phyloP scores from a whole-genome alignment of 2,113 vertebrate genomes.

The Meleagris gallopavo region DNA sequence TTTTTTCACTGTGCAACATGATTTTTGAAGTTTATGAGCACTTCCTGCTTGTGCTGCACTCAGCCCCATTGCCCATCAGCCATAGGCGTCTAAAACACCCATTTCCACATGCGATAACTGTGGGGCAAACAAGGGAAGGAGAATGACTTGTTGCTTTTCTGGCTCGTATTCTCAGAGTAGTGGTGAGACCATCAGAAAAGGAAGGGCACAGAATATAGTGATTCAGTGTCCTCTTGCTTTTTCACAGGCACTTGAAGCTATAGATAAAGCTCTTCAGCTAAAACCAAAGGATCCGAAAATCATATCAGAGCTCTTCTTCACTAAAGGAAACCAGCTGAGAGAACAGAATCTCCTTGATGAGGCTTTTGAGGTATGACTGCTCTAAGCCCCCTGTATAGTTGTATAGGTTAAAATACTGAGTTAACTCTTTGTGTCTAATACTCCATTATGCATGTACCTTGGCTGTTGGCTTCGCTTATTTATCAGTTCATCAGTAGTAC shows the following conservation, averaged over 20 bases:
- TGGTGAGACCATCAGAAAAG: background rate
- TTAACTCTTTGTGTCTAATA: background rate
- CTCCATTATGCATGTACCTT: background rate
- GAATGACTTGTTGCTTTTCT: background rate
- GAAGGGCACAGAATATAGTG: background rate
- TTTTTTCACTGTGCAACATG: background rate
- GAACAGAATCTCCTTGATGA: conserved; percentile 90
- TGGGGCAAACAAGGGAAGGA: background rate
- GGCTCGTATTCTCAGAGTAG: background rate
- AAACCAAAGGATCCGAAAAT: conserved; percentile 87
- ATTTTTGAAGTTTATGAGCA: background rate
- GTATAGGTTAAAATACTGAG: background rate
- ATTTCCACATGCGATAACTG: background rate
- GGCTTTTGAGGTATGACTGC: conserved; percentile 86
- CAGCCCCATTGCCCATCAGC: background rate
- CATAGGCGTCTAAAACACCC: background rate
- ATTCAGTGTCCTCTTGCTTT: background rate
- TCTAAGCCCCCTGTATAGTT: background rate
- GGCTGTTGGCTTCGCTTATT: background rate
- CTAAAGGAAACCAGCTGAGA: conserved; percentile 92
- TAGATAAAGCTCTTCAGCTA: conserved; percentile 88
- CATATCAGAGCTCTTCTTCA: conserved; percentile 90
- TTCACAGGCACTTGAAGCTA: conserved; percentile 85
- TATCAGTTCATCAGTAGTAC: background rate
- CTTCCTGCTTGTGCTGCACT: background rate